phyloP scores from a whole-genome alignment of 2,797 vertebrate species.

The Arctocebus calabarensis region DNA sequence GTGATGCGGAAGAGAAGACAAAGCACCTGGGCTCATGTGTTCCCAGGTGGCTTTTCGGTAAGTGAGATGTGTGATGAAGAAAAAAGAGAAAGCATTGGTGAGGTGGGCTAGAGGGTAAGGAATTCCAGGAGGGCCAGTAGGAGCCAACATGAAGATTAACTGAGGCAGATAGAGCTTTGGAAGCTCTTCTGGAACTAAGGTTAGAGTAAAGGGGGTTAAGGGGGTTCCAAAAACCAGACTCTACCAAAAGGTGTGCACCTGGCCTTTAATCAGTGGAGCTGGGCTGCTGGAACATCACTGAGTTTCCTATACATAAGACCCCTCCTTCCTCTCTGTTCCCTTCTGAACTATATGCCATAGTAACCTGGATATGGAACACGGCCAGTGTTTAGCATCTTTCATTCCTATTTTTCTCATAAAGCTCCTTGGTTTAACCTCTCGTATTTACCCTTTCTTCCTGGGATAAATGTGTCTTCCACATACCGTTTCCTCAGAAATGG shows the following conservation, averaged over 20 bases:
- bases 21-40: accelerated
- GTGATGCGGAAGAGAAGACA: accelerated
- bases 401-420: accelerated
- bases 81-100: too few species aligned
- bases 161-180: not conserved
- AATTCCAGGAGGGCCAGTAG: accelerated
- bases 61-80: accelerated
- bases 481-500: not conserved
- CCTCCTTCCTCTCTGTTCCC: not conserved
- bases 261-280: too few species aligned
- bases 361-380: not conserved
- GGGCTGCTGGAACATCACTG: not conserved
- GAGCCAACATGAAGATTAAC: not conserved
- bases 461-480: not conserved
- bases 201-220: accelerated
- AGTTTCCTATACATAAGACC: accelerated
- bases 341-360: accelerated
- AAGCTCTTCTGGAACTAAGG: not conserved
- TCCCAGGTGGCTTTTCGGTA: accelerated
- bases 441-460: not conserved
- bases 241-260: accelerated
- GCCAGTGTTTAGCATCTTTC: too few species aligned
- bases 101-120: not conserved
- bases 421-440: not conserved
- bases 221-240: accelerated